phyloP scores from a whole-genome alignment of 2,113 vertebrate species.

The Shinisaurus crocodilurus region DNA sequence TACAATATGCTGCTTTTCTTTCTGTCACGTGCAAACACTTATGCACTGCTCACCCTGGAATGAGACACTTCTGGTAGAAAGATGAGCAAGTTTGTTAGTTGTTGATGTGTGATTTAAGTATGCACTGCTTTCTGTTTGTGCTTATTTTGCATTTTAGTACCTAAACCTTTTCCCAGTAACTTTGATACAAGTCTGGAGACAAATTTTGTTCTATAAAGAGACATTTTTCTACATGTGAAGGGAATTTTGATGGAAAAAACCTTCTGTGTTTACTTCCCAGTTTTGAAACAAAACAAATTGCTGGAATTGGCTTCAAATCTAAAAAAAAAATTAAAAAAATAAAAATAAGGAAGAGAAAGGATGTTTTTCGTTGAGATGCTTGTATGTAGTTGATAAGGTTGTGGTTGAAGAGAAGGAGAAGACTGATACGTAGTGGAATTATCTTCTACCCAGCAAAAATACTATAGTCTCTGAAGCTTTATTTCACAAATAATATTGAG shows the following conservation, averaged over 20 bases:
- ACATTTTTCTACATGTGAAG: not conserved
- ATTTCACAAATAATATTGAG: not conserved
- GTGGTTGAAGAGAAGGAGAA: too few relatives aligned
- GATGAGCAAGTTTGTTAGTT: not conserved
- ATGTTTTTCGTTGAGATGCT: not conserved
- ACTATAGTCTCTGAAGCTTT: not conserved
- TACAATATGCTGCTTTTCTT: too few relatives aligned
- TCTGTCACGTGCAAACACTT: too few relatives aligned
- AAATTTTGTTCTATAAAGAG: too few relatives aligned
- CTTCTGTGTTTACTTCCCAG: too few relatives aligned
- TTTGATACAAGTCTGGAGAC: not conserved
- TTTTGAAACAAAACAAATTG: not conserved
- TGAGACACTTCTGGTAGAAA: not conserved
- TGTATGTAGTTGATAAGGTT: too few relatives aligned
- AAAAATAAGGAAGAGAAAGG: not conserved
- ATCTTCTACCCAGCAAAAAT: not conserved
- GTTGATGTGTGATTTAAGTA: not conserved
- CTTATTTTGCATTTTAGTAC: not conserved
- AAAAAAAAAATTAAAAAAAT: too few relatives aligned
- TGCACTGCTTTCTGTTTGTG: not conserved
- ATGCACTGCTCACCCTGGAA: not conserved
- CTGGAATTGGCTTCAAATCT: not conserved
- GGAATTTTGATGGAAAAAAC: not conserved
- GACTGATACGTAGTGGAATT: too few relatives aligned
- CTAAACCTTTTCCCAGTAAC: not conserved